Evolutionary conservation across 2,888 invertebrate genomes (phyloP).

Genomic region (Cephus runcator): DNA sequence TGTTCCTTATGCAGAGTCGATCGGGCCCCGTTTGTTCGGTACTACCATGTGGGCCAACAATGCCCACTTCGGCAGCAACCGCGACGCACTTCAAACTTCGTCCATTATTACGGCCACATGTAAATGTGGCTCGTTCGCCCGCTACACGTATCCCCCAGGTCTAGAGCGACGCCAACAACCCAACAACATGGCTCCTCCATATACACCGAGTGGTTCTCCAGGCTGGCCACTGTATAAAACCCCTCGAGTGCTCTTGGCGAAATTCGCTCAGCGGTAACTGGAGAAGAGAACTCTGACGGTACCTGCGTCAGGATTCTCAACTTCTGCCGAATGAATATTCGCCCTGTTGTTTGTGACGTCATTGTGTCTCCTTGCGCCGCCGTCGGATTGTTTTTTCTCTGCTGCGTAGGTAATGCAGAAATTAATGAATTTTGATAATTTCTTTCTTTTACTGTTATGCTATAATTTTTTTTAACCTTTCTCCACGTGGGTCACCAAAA

Average conservation of each 20-base stretch:
- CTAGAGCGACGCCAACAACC: slow-evolving; percentile 27
- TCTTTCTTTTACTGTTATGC: neutral
- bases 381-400: neutral
- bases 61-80: slow-evolving; percentile 59
- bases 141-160: slow-evolving; percentile 16
- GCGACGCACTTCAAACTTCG: slow-evolving; percentile 59
- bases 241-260: slow-evolving; percentile 53
- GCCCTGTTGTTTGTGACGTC: neutral
- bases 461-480: neutral
- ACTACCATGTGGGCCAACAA: slow-evolving; percentile 65
- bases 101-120: slow-evolving; percentile 58
- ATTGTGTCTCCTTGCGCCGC: too few relatives aligned
- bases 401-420: too few relatives aligned
- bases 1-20: slow-evolving; percentile 54
- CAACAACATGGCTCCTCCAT: slow-evolving; percentile 19
- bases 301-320: slow-evolving; percentile 35
- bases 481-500: slow-evolving; percentile 34
- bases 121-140: slow-evolving; percentile 39
- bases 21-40: slow-evolving; percentile 56
- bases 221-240: slow-evolving; percentile 52
- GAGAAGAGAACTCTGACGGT: slow-evolving; percentile 34
- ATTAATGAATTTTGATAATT: neutral
- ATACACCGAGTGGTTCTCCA: slow-evolving; percentile 50
- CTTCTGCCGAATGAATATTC: neutral
- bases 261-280: slow-evolving; percentile 53